Evolutionary conservation across 2,113 vertebrate species (phyloP).

Genomic region (Hippocampus zosterae): DNA sequence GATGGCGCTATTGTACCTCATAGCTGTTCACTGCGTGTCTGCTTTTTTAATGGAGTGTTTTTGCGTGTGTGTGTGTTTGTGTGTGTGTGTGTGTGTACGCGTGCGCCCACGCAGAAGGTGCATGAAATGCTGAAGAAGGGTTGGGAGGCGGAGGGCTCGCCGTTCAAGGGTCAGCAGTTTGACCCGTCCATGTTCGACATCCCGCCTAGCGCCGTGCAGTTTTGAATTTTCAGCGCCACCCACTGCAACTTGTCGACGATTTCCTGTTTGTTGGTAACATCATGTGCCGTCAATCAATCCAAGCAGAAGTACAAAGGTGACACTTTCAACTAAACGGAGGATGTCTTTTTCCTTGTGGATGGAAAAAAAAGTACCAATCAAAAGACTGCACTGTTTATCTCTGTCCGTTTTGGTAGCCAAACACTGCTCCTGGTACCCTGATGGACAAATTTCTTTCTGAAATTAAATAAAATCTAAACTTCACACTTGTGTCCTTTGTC

Average conservation of each 20-base stretch:
- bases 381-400: background rate
- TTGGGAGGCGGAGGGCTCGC: conserved; percentile 95
- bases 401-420: background rate
- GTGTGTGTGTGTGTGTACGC: no score
- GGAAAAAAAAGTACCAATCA: background rate
- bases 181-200: conserved; percentile 97
- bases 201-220: conserved; percentile 89
- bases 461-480: background rate
- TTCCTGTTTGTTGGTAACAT: background rate
- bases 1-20: conserved; percentile 14
- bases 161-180: conserved; percentile 90
- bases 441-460: background rate
- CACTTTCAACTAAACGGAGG: background rate
- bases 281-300: background rate
- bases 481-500: background rate
- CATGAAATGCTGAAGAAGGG: conserved; percentile 98
- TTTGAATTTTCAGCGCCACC: conserved; percentile 60
- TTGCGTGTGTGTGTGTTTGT: background rate
- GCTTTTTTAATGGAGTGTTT: background rate
- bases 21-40: no score
- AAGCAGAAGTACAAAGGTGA: background rate
- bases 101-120: conserved; percentile 79
- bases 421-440: background rate
- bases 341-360: background rate
- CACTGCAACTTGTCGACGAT: background rate